These are phyloP conservation scores for Vultur gryphus DNA, from an alignment of 2,797 vertebrate genomes.

Conservation along the genomic window DNA sequence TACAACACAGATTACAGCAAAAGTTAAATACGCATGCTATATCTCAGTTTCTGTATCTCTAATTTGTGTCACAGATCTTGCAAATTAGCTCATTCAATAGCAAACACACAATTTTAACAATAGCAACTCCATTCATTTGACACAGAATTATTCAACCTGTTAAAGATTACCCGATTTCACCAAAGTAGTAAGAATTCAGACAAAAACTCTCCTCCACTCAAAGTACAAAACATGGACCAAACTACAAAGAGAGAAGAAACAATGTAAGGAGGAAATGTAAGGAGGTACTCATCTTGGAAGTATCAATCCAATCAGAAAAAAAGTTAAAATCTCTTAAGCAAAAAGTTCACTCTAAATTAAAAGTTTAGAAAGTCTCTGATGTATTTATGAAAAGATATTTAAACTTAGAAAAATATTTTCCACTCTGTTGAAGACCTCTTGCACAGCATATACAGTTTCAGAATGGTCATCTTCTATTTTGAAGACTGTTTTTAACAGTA, in stretches of 20 bases:
- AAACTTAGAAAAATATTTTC: background rate
- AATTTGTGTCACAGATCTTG: background rate
- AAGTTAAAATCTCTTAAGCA: background rate
- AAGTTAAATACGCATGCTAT: background rate
- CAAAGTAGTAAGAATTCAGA: background rate
- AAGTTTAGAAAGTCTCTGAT: background rate
- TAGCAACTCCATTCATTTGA: background rate
- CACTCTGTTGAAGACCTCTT: background rate
- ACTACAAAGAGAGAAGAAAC: background rate
- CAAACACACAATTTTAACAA: background rate
- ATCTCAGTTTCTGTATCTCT: background rate
- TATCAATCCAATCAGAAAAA: background rate
- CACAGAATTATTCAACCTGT: background rate
- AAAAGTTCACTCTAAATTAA: background rate
- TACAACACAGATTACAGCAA: background rate
- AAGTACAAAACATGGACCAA: background rate
- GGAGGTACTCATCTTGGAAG: background rate
- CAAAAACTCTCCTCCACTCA: background rate
- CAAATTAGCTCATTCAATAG: background rate
- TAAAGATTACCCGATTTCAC: background rate
- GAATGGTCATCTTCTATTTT: background rate
- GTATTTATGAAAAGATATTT: background rate
- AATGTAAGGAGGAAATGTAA: background rate
- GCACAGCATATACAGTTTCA: background rate
- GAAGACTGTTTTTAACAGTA: background rate